Evolutionary conservation across 1,140 invertebrate species (phyloP).

Genomic region (Uloborus diversus): DNA sequence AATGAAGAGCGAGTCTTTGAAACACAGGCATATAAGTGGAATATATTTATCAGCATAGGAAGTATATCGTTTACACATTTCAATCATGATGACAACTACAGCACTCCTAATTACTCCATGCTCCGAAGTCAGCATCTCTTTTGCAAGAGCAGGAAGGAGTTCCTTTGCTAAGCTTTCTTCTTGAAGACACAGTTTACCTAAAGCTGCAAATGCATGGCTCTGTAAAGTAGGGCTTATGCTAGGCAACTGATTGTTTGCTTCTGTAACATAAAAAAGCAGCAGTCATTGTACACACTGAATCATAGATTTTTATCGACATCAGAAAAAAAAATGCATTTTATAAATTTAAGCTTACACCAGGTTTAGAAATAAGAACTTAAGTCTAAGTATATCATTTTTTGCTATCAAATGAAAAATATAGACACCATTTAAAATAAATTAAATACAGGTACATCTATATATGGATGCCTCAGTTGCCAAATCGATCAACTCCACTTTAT

Average conservation of each 20-base stretch:
- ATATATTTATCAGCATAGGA: conserved; percentile 72
- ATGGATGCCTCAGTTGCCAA: too few species aligned
- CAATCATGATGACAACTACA: conserved; percentile 70
- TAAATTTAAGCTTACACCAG: too few species aligned
- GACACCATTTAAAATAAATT: too few species aligned
- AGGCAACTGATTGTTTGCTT: too few species aligned
- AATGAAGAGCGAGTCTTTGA: conserved; percentile 70
- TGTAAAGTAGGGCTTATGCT: conserved; percentile 62
- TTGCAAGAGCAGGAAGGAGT: conserved; percentile 67
- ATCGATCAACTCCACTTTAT: too few species aligned
- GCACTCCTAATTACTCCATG: conserved; percentile 71
- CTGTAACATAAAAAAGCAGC: neutral
- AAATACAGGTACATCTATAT: too few species aligned
- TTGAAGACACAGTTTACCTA: conserved; percentile 70
- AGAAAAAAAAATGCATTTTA: too few species aligned
- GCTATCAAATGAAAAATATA: too few species aligned
- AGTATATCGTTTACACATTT: conserved; percentile 73
- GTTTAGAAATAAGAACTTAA: too few species aligned
- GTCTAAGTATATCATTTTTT: too few species aligned
- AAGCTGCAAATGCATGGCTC: conserved; percentile 64
- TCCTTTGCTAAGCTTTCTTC: conserved; percentile 69
- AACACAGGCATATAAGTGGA: conserved; percentile 71
- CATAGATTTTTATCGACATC: too few species aligned
- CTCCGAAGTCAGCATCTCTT: conserved; percentile 66
- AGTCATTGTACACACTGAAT: neutral